Evolutionary conservation across 2,797 vertebrate genomes (phyloP).

Genomic region (Premnoplex brunnescens): DNA sequence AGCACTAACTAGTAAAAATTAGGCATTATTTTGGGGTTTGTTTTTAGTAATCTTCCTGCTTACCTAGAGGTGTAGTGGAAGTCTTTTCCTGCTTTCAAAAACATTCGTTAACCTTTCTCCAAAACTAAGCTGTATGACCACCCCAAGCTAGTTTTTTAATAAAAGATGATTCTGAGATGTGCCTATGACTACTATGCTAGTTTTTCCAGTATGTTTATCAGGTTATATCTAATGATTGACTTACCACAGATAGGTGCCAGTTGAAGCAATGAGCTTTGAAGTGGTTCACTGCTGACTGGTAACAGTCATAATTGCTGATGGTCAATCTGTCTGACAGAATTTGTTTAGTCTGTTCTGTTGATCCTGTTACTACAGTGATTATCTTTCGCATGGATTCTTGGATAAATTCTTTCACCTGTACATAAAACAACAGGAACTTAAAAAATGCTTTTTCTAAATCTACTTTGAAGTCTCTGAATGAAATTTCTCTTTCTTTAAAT

Average conservation of each 20-base stretch:
- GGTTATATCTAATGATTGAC: not conserved
- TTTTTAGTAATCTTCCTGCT: not conserved
- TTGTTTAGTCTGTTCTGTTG: conserved; percentile 28
- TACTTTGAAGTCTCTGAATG: not conserved
- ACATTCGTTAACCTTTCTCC: not conserved
- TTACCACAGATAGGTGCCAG: conserved; percentile 87
- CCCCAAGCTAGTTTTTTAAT: not conserved
- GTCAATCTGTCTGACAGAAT: conserved; percentile 74
- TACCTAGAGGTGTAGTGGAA: not conserved
- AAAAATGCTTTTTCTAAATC: not conserved
- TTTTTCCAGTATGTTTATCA: not conserved
- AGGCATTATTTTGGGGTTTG: not conserved
- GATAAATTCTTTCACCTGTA: conserved; percentile 82
- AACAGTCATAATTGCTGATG: conserved; percentile 84
- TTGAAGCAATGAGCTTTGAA: conserved; percentile 92
- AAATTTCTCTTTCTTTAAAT: not conserved
- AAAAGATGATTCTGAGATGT: not conserved
- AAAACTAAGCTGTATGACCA: not conserved
- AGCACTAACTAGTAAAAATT: not conserved
- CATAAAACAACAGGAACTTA: not conserved
- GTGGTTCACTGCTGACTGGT: conserved; percentile 77
- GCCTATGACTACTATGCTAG: not conserved
- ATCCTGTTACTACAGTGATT: conserved; percentile 75
- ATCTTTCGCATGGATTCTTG: conserved; percentile 80
- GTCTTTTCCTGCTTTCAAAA: not conserved